Conservation (phyloP, 2,888 invertebrate species). For the Therioaphis trifolii region DNA sequence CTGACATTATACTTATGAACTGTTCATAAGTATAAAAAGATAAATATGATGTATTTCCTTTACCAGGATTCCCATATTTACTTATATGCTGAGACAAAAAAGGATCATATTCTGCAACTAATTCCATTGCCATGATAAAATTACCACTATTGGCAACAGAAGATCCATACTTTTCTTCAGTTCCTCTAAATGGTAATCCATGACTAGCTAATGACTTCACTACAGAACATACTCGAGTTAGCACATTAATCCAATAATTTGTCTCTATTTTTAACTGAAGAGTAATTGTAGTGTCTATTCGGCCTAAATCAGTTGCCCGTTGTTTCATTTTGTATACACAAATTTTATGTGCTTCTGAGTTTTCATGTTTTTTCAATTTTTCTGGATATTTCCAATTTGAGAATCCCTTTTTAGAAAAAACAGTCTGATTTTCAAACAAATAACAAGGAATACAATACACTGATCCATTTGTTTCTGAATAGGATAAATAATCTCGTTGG, state of each 20-base stretch:
- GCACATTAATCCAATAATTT: too few relatives aligned
- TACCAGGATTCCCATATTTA: constrained; percentile 10
- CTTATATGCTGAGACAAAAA: constrained; percentile 1
- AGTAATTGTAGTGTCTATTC: constrained; percentile 9
- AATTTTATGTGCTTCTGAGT: not conserved
- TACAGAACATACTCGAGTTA: constrained; percentile 31
- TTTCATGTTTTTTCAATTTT: not conserved
- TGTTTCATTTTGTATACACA: constrained; percentile 23
- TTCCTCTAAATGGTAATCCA: constrained; percentile 18
- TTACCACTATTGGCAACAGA: not conserved
- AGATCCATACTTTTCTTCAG: constrained; percentile 1
- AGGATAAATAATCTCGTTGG: constrained; percentile 30
- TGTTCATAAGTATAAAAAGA: constrained; percentile 9
- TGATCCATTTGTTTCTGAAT: constrained; percentile 18
- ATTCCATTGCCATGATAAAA: constrained; percentile 17
- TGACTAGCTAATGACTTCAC: constrained; percentile 64
- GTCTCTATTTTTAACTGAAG: constrained; percentile 34
- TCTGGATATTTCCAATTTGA: constrained; percentile 29
- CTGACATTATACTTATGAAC: not conserved
- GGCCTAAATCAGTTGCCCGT: constrained; percentile 5
- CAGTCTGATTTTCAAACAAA: constrained; percentile 27
- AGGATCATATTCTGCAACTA: constrained; percentile 1
- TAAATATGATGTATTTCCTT: constrained; percentile 17
- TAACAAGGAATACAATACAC: constrained; percentile 16
- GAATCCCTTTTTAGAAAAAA: constrained; percentile 11